Conservation (phyloP, 2,113 vertebrate genomes). For the Ailuropoda melanoleuca region DNA sequence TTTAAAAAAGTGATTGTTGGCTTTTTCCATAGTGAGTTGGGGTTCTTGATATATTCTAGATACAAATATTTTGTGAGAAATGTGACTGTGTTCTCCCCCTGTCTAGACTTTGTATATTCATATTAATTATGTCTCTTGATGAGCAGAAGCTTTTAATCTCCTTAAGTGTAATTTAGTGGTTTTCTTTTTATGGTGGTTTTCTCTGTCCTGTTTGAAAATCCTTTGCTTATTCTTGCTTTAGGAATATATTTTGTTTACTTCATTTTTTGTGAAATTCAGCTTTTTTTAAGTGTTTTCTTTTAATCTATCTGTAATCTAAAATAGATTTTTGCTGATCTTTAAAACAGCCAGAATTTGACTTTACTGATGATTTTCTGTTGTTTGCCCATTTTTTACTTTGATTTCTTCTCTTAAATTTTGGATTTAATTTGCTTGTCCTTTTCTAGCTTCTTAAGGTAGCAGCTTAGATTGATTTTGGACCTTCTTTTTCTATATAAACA, state of each 20-base stretch:
- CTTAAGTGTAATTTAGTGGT: neutral
- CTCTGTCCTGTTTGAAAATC: neutral
- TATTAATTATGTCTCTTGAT: slow-evolving; percentile 13
- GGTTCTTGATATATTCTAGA: neutral
- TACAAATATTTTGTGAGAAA: neutral
- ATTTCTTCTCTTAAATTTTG: slow-evolving; percentile 24
- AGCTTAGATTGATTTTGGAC: neutral
- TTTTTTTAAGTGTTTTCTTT: neutral
- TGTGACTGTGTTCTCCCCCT: neutral
- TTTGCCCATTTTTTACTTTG: neutral
- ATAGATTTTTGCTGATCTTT: neutral
- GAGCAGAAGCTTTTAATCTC: neutral
- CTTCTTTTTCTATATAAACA: slow-evolving; percentile 15
- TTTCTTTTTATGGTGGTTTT: neutral
- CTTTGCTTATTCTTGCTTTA: neutral
- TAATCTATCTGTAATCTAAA: neutral
- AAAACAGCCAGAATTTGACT: neutral
- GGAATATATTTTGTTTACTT: neutral
- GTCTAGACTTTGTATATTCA: neutral
- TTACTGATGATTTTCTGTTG: neutral
- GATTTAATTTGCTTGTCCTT: neutral
- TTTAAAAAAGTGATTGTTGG: neutral
- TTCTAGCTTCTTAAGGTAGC: neutral
- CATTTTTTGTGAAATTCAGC: neutral
- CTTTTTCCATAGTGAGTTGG: neutral